Evolutionary conservation across 2,797 vertebrate species (phyloP).

Genomic region (Cyclura pinguis): DNA sequence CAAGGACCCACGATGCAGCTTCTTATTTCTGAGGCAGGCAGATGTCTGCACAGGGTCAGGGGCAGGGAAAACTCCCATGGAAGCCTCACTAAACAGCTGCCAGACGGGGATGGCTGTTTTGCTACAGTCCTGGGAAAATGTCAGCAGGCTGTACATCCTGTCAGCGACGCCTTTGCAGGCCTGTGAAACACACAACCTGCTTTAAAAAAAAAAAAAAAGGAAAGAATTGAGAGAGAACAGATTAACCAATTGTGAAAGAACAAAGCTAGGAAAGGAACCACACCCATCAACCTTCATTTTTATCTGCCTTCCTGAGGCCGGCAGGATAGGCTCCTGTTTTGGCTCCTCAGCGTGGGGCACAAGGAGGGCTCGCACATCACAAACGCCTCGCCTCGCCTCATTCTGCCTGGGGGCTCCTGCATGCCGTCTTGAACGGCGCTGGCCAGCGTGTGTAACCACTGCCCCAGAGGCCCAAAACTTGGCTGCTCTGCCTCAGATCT

Average conservation of each 20-base stretch:
- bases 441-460: background rate
- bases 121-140: slow-evolving; percentile 25
- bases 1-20: background rate
- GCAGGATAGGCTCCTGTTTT: background rate
- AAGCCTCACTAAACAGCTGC: slow-evolving; percentile 19
- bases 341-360: background rate
- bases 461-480: background rate
- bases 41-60: background rate
- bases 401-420: background rate
- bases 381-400: background rate
- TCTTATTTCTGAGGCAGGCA: background rate
- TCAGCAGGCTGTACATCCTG: background rate
- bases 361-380: background rate
- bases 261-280: background rate
- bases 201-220: background rate
- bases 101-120: background rate
- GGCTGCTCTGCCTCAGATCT: background rate
- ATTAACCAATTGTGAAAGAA: background rate
- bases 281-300: background rate
- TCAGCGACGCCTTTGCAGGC: background rate
- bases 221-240: background rate
- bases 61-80: background rate
- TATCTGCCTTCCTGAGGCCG: background rate
- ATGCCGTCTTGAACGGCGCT: background rate
- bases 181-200: background rate